Evolutionary conservation across 2,113 vertebrate genomes (phyloP).

Genomic region (Pseudorasbora parva): DNA sequence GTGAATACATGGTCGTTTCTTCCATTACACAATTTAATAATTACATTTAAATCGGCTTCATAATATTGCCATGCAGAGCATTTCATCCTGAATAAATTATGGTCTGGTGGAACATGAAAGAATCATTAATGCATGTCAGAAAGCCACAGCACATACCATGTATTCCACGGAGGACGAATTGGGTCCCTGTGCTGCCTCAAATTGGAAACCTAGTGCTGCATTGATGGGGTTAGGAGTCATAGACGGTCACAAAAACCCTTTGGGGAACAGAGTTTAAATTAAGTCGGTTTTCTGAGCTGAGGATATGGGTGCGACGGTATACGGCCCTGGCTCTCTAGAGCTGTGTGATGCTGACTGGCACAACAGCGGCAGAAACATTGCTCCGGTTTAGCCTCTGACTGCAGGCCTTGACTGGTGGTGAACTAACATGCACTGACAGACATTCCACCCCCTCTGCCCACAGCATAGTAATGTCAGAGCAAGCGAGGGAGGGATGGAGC

Average conservation of each 20-base stretch:
- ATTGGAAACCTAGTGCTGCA: not conserved
- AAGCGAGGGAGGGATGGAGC: slow-evolving; percentile 12
- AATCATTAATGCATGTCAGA: slow-evolving; percentile 26
- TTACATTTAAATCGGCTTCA: not conserved
- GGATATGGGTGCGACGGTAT: not conserved
- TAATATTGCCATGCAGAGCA: not conserved
- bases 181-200: not conserved
- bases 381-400: slow-evolving; percentile 49
- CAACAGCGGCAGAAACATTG: slow-evolving; percentile 29
- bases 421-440: slow-evolving; percentile 61
- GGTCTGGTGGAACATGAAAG: slow-evolving; percentile 3
- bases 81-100: not conserved
- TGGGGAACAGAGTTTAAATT: slow-evolving; percentile 26
- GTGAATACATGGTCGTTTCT: not conserved
- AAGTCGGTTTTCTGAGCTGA: slow-evolving; percentile 30
- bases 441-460: slow-evolving; percentile 47
- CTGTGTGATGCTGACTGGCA: slow-evolving; percentile 26
- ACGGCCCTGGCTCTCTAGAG: not conserved
- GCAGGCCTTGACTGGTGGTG: slow-evolving; percentile 18
- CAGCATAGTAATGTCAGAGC: slow-evolving; percentile 23
- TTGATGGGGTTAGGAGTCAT: not conserved
- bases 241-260: not conserved
- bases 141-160: slow-evolving; percentile 1
- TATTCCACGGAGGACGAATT: not conserved
- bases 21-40: not conserved